Conservation (phyloP, 1,140 invertebrate species). For the Penaeus indicus region DNA sequence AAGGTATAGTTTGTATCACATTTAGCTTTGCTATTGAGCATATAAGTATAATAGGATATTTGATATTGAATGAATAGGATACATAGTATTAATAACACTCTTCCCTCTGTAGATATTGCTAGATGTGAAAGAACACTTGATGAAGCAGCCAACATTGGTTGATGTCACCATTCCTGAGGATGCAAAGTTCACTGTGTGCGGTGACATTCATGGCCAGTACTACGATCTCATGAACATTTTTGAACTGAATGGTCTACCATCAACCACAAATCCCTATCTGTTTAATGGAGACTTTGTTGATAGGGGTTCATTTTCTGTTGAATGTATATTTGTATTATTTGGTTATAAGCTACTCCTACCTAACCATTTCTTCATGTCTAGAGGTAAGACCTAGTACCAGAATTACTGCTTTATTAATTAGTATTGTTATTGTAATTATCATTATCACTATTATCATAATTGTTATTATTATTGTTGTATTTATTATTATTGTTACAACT, state of each 20-base stretch:
- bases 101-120: slow-evolving; percentile 84
- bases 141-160: slow-evolving; percentile 87
- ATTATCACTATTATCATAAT: too few relatives aligned
- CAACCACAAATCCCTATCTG: slow-evolving; percentile 94
- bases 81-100: slow-evolving; percentile 2
- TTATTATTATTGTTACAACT: too few relatives aligned
- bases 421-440: too few relatives aligned
- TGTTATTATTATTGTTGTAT: too few relatives aligned
- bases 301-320: slow-evolving; percentile 98
- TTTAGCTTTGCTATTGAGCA: slow-evolving; percentile 16
- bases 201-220: slow-evolving; percentile 99
- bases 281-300: slow-evolving; percentile 99
- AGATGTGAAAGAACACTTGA: slow-evolving; percentile 89
- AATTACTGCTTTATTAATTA: too few relatives aligned
- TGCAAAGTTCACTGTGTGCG: slow-evolving; percentile 98
- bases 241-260: slow-evolving; percentile 95
- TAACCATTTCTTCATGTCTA: slow-evolving; percentile 96
- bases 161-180: slow-evolving; percentile 89
- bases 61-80: slow-evolving; percentile 18
- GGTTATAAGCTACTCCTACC: slow-evolving; percentile 98
- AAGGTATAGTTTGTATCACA: slow-evolving; percentile 77
- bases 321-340: slow-evolving; percentile 98
- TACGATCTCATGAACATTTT: slow-evolving; percentile 99
- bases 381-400: slow-evolving; percentile 78
- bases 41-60: neutral